Base-by-base conservation (phyloP, 2,797 vertebrate genomes). In the Percopsis omiscomaycus region DNA sequence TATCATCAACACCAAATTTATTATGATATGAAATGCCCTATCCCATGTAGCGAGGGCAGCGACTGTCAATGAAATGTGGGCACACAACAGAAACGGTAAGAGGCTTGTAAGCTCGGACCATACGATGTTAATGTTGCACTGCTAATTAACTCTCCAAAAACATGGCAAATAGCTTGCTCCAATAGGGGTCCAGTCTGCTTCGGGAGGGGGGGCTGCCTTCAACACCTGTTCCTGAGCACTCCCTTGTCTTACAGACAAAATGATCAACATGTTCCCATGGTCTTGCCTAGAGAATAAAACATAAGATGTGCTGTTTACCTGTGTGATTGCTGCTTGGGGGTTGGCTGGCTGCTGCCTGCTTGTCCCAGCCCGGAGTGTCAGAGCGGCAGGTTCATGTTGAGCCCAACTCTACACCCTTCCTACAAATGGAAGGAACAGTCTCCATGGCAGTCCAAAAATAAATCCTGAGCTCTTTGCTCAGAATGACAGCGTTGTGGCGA, bases 391-490 rank as follows among this genome's bases (percentile, higher is more conserved):
- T 88, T 92, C 93, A 94, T 93, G 89, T 84, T 90, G 68, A 61
- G 84, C 57, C 84, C 90, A 89, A 86, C 83, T 89, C 74, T 82
- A 86, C 83, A 83, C 88, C 88, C 88, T 91, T 90, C 91, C 90
- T 92, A 87, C 92, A 91, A 93, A 91, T 87, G 87, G 86, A 92
- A 89, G 92, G 84, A 85, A 86, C 82, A 60, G 86, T 77, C 90
- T 85, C 92, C 89, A 91, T 91, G 87, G 77, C 64, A 66, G 82
- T 90, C 94, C 94, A 93, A 94, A 95, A 97, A 96, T 97, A 96
- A 90, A 90, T 65, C 71, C 78, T 73, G 84, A 88, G 72, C 71
- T 82, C 75, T 69, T 82, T 75, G 82, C 83, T 86, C 83, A 78
- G 84, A 86, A 89, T 84, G 87, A 84, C 79, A 84, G 81, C 65